These are phyloP conservation scores for Fulmarus glacialis DNA, from an alignment of 2,113 vertebrate species.

Conservation along the genomic window DNA sequence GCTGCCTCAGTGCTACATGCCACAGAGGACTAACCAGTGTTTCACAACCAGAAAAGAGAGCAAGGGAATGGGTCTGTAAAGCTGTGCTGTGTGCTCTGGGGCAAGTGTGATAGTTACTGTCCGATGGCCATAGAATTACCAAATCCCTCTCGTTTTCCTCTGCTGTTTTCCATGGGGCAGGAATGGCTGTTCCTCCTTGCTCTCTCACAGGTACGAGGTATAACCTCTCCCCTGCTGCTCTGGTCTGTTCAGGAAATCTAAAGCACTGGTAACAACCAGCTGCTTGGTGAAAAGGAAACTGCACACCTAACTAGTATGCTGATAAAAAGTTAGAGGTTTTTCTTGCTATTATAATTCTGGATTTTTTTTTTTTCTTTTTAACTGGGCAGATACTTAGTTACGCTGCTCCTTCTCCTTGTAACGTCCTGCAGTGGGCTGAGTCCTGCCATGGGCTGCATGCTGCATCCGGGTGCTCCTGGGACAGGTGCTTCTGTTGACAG, in stretches of 20 bases:
- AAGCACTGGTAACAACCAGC: neutral
- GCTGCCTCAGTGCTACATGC: neutral
- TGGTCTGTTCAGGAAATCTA: neutral
- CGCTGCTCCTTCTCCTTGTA: neutral
- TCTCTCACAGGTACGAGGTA: neutral
- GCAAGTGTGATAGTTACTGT: neutral
- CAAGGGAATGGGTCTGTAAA: neutral
- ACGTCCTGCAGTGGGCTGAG: neutral
- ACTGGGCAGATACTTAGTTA: neutral
- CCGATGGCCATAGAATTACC: neutral
- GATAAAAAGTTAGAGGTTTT: neutral
- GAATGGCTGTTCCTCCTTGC: neutral
- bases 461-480: neutral
- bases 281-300: neutral
- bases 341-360: neutral
- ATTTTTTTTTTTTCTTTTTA: neutral
- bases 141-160: neutral
- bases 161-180: neutral
- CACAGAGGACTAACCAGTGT: neutral
- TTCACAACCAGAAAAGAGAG: neutral
- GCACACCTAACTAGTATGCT: neutral
- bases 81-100: fast-evolving
- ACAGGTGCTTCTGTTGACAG: neutral
- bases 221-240: neutral
- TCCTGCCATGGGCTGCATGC: fast-evolving